These are phyloP conservation scores for Peromyscus attwateri DNA, from an alignment of 2,797 vertebrate genomes.

Conservation along the genomic window DNA sequence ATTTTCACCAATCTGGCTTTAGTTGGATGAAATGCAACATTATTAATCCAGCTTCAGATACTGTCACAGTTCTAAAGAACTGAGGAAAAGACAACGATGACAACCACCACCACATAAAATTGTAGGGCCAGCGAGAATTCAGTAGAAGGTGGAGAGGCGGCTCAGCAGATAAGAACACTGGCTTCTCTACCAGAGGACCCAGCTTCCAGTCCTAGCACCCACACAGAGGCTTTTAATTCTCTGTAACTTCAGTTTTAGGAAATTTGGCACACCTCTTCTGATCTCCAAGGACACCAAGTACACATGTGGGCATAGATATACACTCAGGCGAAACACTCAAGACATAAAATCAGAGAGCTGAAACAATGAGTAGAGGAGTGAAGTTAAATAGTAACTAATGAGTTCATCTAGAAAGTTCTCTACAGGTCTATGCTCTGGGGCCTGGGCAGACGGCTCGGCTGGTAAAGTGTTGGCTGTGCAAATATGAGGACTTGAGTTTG, in stretches of 20 bases:
- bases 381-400: slow-evolving; percentile 19
- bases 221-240: background rate
- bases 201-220: background rate
- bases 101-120: background rate
- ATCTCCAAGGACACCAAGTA: background rate
- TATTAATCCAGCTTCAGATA: slow-evolving; percentile 42
- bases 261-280: background rate
- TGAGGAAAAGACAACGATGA: background rate
- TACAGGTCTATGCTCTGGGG: slow-evolving; percentile 16
- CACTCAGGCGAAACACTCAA: background rate
- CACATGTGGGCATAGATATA: background rate
- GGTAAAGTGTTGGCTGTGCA: background rate
- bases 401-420: slow-evolving; percentile 21
- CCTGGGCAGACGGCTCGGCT: background rate
- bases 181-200: background rate
- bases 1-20: slow-evolving; percentile 39
- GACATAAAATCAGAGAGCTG: background rate
- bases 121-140: slow-evolving; percentile 20
- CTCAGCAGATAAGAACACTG: background rate
- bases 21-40: slow-evolving; percentile 23
- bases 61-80: background rate
- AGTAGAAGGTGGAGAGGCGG: background rate
- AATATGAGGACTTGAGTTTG: background rate
- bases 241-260: background rate
- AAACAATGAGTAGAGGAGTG: background rate